Percentiles rank a stretch among this genome's conserved stretches.
phyloP scores from a whole-genome alignment of 1,140 invertebrate species.

The Lordiphosa stackelbergi region DNA sequence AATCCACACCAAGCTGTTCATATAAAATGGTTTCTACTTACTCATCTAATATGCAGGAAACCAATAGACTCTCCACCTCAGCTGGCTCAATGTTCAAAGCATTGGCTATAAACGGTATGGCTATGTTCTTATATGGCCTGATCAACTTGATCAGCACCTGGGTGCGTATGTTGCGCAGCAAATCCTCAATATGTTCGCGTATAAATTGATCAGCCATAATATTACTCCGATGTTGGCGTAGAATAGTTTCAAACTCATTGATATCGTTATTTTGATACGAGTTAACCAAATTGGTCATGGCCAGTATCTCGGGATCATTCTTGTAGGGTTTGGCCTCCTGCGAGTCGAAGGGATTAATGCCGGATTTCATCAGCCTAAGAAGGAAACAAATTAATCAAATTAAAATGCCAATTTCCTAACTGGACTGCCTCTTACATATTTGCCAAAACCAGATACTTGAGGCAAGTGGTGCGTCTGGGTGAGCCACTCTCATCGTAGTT shows the following conservation, averaged over 20 bases:
- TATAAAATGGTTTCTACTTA: constrained; percentile 76
- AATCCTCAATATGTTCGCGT: constrained; percentile 98
- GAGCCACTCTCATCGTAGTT: constrained; percentile 99
- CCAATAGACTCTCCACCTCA: constrained; percentile 97
- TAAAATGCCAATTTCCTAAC: neutral
- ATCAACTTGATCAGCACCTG: constrained; percentile 98
- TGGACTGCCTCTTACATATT: constrained; percentile 86
- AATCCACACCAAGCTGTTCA: too few relatives aligned
- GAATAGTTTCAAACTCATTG: constrained; percentile 97
- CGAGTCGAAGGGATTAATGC: constrained; percentile 99
- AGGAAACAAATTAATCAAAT: neutral
- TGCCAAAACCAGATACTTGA: constrained; percentile 98
- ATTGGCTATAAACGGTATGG: constrained; percentile 98
- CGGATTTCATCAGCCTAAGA: constrained; percentile 97
- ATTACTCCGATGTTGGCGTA: constrained; percentile 95
- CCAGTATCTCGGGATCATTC: constrained; percentile 99
- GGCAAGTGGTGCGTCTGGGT: constrained; percentile 95
- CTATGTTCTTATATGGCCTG: constrained; percentile 98
- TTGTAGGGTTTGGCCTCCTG: constrained; percentile 99
- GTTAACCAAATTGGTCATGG: constrained; percentile 99
- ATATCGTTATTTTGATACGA: constrained; percentile 99
- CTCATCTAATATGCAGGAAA: constrained; percentile 99
- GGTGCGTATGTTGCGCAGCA: constrained; percentile 97
- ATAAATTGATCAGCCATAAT: constrained; percentile 99
- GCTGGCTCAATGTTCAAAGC: constrained; percentile 97